Conservation (phyloP, 1,140 invertebrate genomes). For the Drosophila mojavensis region DNA sequence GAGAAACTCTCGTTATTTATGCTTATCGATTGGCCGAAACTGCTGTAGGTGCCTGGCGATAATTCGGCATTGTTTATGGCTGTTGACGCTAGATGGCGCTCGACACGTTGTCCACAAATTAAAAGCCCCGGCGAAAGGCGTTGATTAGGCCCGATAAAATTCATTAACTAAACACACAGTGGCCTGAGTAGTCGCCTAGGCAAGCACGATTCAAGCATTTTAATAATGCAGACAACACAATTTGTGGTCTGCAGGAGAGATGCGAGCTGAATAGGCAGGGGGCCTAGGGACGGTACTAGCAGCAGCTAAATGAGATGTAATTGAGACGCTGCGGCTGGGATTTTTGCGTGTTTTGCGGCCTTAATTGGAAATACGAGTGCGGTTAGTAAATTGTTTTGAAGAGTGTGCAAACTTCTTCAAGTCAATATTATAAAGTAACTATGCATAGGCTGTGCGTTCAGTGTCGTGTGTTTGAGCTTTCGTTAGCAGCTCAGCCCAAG, state of each 20-base stretch:
- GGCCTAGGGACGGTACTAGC: neutral
- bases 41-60: neutral
- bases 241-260: neutral
- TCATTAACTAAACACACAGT: conserved; percentile 16
- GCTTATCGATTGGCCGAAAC: conserved; percentile 4
- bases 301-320: conserved; percentile 42
- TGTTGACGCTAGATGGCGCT: conserved; percentile 1
- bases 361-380: conserved; percentile 48
- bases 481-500: neutral
- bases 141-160: conserved; percentile 14
- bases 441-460: neutral
- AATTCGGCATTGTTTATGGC: conserved; percentile 7
- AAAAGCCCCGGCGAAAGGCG: too few species aligned
- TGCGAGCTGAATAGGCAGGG: neutral
- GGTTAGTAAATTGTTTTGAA: too few species aligned
- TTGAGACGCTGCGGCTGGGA: conserved; percentile 41
- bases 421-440: neutral
- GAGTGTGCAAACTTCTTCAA: too few species aligned
- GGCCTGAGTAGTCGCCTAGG: conserved; percentile 27
- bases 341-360: conserved; percentile 28
- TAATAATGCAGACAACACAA: conserved; percentile 39
- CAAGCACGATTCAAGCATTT: conserved; percentile 27
- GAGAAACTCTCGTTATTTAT: conserved; percentile 7
- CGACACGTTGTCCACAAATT: neutral
- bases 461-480: neutral